Evolutionary conservation across 2,797 vertebrate species (phyloP).

Genomic region (Anabacerthia variegaticeps): DNA sequence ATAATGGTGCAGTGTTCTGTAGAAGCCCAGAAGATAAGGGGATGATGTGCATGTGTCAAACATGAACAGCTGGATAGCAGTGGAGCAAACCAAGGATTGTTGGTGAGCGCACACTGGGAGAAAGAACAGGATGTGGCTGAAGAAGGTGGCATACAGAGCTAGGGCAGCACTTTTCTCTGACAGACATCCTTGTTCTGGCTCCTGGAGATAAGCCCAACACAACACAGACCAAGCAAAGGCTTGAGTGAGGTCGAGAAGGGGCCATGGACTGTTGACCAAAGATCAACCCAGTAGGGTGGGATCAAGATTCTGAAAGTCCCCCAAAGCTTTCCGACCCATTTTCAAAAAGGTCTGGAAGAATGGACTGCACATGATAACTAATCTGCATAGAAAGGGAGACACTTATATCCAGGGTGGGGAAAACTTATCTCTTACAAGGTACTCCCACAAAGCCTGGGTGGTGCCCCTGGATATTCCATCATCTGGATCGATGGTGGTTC

Average conservation of each 20-base stretch:
- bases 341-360: not conserved
- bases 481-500: not conserved
- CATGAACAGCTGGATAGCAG: accelerated
- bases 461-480: not conserved
- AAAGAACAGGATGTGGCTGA: not conserved
- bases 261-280: not conserved
- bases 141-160: not conserved
- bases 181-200: not conserved
- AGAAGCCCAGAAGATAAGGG: not conserved
- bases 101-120: not conserved
- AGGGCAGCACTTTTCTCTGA: not conserved
- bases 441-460: not conserved
- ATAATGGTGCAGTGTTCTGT: not conserved
- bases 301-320: not conserved
- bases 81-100: not conserved
- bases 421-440: not conserved
- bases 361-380: not conserved
- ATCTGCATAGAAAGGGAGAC: not conserved
- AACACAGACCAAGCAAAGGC: not conserved
- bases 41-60: not conserved
- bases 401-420: not conserved
- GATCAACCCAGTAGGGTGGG: not conserved
- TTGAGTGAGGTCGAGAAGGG: accelerated
- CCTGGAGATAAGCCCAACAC: not conserved
- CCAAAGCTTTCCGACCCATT: not conserved